Evolutionary conservation across 2,797 vertebrate species (phyloP).

Genomic region (Saxicola maurus): DNA sequence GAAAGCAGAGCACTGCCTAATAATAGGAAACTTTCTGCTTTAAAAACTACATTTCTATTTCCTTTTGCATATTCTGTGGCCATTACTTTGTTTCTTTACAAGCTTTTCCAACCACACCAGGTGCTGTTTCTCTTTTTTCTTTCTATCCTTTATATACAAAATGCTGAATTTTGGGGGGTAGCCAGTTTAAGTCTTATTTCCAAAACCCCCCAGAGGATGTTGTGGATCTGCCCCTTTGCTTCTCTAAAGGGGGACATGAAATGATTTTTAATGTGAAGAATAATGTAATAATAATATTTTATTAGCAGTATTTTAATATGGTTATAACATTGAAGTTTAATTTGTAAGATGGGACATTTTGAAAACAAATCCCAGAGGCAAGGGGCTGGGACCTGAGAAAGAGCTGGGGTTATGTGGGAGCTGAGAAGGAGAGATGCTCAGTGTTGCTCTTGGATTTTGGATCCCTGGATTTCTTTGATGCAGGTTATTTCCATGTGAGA

Average conservation of each 20-base stretch:
- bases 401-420: accelerated
- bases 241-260: not conserved
- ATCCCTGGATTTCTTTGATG: not conserved
- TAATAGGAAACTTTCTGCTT: not conserved
- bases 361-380: not conserved
- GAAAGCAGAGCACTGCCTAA: not conserved
- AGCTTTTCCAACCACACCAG: not conserved
- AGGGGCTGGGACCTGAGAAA: not conserved
- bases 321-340: accelerated
- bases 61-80: not conserved
- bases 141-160: not conserved
- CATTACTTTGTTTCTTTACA: not conserved
- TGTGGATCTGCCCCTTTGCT: not conserved
- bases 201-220: not conserved
- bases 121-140: not conserved
- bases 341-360: not conserved
- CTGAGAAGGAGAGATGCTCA: not conserved
- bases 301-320: not conserved
- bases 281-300: not conserved
- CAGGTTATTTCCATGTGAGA: not conserved
- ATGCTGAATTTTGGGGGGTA: not conserved
- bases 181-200: not conserved
- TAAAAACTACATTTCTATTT: not conserved
- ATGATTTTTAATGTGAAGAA: not conserved
- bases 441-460: not conserved